These are phyloP conservation scores for Philotrypesis tridentata DNA, from an alignment of 1,140 invertebrate genomes.

Conservation along the genomic window DNA sequence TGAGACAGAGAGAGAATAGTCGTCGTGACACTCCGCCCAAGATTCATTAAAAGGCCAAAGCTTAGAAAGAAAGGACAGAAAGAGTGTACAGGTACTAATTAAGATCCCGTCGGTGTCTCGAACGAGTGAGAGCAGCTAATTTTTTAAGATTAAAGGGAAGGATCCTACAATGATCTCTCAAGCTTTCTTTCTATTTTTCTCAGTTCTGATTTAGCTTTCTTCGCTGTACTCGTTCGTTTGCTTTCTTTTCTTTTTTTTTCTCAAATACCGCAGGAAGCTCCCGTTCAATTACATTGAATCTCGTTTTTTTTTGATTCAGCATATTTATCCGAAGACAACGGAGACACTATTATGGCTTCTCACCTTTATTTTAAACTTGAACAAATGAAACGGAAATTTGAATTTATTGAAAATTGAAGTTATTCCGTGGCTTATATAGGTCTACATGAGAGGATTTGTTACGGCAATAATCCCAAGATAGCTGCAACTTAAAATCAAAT, in stretches of 20 bases:
- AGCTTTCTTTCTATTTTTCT: background rate
- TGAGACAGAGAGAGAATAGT: constrained; percentile 9
- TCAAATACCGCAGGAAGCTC: constrained; percentile 36
- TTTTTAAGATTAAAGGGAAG: constrained; percentile 58
- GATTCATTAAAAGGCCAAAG: constrained; percentile 48
- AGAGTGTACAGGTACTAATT: constrained; percentile 47
- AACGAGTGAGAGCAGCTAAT: constrained; percentile 50
- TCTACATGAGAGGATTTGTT: too few relatives aligned
- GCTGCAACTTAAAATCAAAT: background rate
- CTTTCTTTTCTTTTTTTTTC: constrained; percentile 31
- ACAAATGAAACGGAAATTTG: too few relatives aligned
- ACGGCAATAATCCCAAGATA: background rate
- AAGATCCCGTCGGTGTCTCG: constrained; percentile 40
- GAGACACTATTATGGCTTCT: too few relatives aligned
- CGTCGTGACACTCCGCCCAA: background rate
- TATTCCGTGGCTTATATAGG: too few relatives aligned
- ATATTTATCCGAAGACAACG: too few relatives aligned
- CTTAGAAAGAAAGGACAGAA: constrained; percentile 1
- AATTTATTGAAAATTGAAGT: too few relatives aligned
- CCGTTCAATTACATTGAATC: constrained; percentile 12
- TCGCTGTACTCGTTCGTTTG: constrained; percentile 14
- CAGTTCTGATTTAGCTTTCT: constrained; percentile 17
- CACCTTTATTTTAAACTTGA: too few relatives aligned
- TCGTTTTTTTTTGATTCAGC: too few relatives aligned
- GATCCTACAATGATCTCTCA: constrained; percentile 49